Evolutionary conservation across 1,140 invertebrate species (phyloP).

Genomic region (Ceratoteleas bidentatus): DNA sequence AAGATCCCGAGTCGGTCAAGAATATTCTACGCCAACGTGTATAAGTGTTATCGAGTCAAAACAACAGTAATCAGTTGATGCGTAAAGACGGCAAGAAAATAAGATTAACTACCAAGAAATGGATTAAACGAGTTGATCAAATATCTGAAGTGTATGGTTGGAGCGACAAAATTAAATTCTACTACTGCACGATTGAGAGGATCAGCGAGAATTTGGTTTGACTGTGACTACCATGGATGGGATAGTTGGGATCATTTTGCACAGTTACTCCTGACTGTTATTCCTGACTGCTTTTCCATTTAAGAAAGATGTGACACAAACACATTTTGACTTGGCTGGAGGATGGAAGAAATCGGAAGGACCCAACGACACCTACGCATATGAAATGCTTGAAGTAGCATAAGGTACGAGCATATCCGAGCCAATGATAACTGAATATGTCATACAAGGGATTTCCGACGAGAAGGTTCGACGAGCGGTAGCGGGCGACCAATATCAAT

Average conservation of each 20-base stretch:
- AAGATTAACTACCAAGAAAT: neutral
- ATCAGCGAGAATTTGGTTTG: slow-evolving; percentile 22
- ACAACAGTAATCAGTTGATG: neutral
- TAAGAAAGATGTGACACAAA: slow-evolving; percentile 4
- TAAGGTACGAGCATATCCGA: slow-evolving; percentile 2
- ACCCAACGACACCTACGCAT: slow-evolving; percentile 21
- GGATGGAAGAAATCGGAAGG: slow-evolving; percentile 10
- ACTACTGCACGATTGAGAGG: slow-evolving; percentile 15
- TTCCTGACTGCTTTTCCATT: slow-evolving; percentile 16
- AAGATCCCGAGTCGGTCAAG: too few species aligned
- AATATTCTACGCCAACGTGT: too few species aligned
- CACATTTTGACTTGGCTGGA: slow-evolving; percentile 12
- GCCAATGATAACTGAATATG: slow-evolving; percentile 9
- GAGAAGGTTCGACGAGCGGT: slow-evolving; percentile 5
- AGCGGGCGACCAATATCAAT: slow-evolving; percentile 1
- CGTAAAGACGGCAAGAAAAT: neutral
- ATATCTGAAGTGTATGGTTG: slow-evolving; percentile 14
- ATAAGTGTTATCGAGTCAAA: too few species aligned
- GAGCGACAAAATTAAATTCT: slow-evolving; percentile 12
- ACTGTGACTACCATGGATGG: neutral
- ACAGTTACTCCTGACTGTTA: neutral
- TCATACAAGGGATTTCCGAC: slow-evolving; percentile 20
- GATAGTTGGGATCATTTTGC: neutral
- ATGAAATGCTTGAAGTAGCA: slow-evolving; percentile 22
- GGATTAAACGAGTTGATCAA: slow-evolving; percentile 6